phyloP scores from a whole-genome alignment of 2,797 vertebrate genomes.

The Premnoplex brunnescens region DNA sequence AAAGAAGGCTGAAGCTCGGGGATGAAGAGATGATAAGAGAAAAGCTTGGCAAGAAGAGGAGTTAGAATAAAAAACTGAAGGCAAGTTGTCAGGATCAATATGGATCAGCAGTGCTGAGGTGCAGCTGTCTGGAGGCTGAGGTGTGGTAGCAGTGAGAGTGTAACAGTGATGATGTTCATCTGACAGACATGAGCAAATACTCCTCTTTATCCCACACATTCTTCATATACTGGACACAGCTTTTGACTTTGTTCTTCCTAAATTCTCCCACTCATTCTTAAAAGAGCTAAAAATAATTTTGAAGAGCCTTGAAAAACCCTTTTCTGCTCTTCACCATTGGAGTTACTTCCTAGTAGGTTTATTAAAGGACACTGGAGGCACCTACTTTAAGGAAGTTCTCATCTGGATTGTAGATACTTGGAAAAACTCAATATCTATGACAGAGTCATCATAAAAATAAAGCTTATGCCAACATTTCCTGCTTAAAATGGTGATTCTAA shows the following conservation, averaged over 20 bases:
- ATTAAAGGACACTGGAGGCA: neutral
- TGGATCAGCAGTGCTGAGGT: neutral
- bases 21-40: neutral
- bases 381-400: neutral
- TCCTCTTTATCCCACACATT: neutral
- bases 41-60: neutral
- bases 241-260: neutral
- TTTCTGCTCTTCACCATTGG: neutral
- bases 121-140: neutral
- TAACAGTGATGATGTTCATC: neutral
- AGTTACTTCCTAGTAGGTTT: neutral
- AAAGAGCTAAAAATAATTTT: neutral
- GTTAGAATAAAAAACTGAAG: neutral
- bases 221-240: neutral
- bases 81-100: neutral
- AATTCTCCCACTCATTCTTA: neutral
- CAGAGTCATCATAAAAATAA: neutral
- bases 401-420: neutral
- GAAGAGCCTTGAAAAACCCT: neutral
- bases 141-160: neutral
- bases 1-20: neutral
- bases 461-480: neutral
- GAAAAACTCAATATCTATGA: neutral
- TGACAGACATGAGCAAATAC: neutral
- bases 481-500: neutral